Evolutionary conservation across 2,888 invertebrate species (phyloP).

Genomic region (Drosophila niveifrons): DNA sequence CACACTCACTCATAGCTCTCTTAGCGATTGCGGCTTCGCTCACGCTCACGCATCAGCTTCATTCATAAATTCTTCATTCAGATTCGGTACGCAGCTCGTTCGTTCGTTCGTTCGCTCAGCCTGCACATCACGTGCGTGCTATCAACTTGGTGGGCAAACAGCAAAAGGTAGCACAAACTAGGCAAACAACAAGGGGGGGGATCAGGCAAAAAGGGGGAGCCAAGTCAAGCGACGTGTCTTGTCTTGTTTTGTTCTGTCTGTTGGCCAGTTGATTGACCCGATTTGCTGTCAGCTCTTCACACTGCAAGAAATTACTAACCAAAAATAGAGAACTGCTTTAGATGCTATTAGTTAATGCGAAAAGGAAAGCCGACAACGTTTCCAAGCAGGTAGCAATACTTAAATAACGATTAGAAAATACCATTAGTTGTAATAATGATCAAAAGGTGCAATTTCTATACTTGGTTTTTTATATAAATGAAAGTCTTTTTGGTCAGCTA

Average conservation of each 20-base stretch:
- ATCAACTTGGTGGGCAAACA: slow-evolving; percentile 58
- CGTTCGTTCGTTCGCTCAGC: slow-evolving; percentile 47
- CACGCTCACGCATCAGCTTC: slow-evolving; percentile 63
- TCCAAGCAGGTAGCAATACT: no score
- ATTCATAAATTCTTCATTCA: slow-evolving; percentile 77
- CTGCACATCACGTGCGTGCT: slow-evolving; percentile 76
- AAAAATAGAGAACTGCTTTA: neutral
- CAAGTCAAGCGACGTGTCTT: neutral
- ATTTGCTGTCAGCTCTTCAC: slow-evolving; percentile 49
- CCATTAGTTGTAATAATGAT: no score
- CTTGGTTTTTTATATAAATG: no score
- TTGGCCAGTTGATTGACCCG: slow-evolving; percentile 59
- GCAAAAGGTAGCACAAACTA: slow-evolving; percentile 16
- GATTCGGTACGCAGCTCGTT: slow-evolving; percentile 38
- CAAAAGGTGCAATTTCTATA: no score
- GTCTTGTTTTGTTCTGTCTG: neutral
- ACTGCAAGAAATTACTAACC: neutral
- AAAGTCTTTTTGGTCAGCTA: no score
- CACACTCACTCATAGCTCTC: slow-evolving; percentile 13
- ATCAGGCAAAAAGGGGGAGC: neutral
- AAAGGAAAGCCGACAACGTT: no score
- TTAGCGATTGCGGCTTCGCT: slow-evolving; percentile 38
- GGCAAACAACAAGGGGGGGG: neutral
- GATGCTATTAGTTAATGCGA: no score
- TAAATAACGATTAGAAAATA: no score